phyloP scores from a whole-genome alignment of 2,113 vertebrate genomes.

The Oreotragus oreotragus region DNA sequence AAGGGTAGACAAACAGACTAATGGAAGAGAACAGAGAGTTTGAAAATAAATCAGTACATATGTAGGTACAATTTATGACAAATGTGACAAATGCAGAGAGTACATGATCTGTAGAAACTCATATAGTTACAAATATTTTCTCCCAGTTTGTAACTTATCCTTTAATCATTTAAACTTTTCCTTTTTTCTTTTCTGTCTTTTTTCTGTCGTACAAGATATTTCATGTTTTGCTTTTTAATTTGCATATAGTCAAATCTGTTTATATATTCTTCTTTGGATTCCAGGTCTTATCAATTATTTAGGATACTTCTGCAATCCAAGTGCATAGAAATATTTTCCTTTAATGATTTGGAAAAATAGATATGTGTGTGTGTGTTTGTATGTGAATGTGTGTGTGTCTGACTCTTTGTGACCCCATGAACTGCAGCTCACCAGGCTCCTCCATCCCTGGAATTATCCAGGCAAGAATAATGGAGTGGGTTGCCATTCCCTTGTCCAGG shows the following conservation, averaged over 20 bases:
- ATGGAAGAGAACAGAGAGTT: not conserved
- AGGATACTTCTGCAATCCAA: not conserved
- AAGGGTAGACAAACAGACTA: not conserved
- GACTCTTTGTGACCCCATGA: not conserved
- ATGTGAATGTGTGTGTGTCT: not conserved
- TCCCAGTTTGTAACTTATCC: not conserved
- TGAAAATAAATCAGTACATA: not conserved
- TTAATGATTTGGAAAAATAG: not conserved
- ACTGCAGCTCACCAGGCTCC: not conserved
- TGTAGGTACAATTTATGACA: not conserved
- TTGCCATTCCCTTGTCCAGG: not conserved
- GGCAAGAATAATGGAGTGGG: not conserved
- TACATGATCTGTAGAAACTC: not conserved
- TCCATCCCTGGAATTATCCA: not conserved
- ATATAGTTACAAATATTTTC: not conserved
- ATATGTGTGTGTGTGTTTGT: not conserved
- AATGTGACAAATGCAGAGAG: not conserved
- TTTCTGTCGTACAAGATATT: not conserved
- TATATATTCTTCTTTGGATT: not conserved
- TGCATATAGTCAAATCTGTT: not conserved
- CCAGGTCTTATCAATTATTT: not conserved
- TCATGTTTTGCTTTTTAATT: not conserved
- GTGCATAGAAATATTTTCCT: constrained; percentile 3
- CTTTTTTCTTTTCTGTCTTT: not conserved
- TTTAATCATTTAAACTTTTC: not conserved